Conservation (phyloP, 1,140 invertebrate genomes). For the Acyrthosiphon pisum region DNA sequence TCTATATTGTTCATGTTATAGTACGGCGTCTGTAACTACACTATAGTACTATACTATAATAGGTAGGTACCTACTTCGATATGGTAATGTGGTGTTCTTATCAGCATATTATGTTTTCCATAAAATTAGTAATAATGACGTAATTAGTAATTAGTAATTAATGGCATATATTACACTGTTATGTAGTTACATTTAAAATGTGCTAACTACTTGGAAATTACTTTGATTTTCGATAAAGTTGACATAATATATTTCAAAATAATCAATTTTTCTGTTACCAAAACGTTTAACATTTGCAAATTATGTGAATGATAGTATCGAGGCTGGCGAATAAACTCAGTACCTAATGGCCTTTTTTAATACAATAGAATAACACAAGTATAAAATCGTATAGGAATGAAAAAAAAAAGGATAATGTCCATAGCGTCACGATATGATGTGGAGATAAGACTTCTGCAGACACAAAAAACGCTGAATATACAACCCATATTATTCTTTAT, state of each 20-base stretch:
- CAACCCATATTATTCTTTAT: conserved; percentile 4
- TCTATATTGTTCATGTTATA: not conserved
- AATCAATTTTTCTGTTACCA: not conserved
- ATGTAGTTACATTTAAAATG: not conserved
- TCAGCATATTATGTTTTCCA: not conserved
- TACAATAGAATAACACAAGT: not conserved
- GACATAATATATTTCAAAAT: not conserved
- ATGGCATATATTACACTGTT: not conserved
- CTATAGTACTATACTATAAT: not conserved
- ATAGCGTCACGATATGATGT: not conserved
- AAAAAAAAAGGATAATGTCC: not conserved
- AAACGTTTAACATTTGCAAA: not conserved
- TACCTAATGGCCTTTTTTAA: not conserved
- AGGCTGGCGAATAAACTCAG: not conserved
- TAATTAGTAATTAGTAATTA: too few species aligned
- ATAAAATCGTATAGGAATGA: not conserved
- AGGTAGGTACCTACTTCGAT: not conserved
- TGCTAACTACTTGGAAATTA: not conserved
- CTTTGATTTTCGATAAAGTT: not conserved
- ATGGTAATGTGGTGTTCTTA: not conserved
- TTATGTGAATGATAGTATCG: not conserved
- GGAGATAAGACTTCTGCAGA: conserved; percentile 7
- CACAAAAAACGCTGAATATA: conserved; percentile 25
- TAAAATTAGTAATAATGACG: not conserved
- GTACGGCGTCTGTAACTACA: not conserved